A percentile compares a stretch with the other conserved stretches of the same genome.
Conservation (phyloP, 1,140 invertebrate genomes). For the Manduca sexta region DNA sequence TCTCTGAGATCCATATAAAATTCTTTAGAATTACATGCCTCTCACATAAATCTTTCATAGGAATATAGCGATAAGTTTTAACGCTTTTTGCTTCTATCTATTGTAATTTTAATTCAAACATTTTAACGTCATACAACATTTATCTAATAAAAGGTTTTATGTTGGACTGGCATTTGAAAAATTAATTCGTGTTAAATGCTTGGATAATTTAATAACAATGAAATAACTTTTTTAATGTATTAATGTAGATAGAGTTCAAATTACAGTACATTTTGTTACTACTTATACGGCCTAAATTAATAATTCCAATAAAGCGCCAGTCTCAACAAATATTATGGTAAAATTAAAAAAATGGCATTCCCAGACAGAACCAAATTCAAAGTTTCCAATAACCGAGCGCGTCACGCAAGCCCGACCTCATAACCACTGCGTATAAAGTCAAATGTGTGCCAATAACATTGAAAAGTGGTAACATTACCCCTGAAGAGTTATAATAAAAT, state of each 20-base stretch:
- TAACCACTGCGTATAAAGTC: constrained; percentile 43
- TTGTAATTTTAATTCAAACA: no score
- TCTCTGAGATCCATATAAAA: constrained; percentile 25
- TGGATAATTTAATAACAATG: no score
- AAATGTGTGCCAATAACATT: constrained; percentile 48
- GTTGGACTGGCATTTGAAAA: no score
- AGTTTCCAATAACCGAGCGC: constrained; percentile 39
- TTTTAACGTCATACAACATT: no score
- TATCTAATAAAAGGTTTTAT: no score
- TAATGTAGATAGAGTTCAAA: no score
- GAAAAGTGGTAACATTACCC: constrained; percentile 44
- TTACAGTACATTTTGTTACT: no score
- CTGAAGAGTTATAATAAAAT: constrained; percentile 52
- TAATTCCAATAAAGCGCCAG: no score
- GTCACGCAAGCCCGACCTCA: constrained; percentile 41
- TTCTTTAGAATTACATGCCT: constrained; percentile 20
- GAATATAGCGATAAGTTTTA: background rate
- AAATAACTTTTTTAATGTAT: no score
- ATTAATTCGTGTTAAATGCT: no score
- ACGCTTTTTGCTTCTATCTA: background rate
- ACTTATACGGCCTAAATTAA: no score
- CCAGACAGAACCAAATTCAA: background rate
- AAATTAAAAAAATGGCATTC: constrained; percentile 2
- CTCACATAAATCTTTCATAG: constrained; percentile 17
- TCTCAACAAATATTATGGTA: no score